phyloP scores from a whole-genome alignment of 2,797 vertebrate species.

The Choloepus didactylus region DNA sequence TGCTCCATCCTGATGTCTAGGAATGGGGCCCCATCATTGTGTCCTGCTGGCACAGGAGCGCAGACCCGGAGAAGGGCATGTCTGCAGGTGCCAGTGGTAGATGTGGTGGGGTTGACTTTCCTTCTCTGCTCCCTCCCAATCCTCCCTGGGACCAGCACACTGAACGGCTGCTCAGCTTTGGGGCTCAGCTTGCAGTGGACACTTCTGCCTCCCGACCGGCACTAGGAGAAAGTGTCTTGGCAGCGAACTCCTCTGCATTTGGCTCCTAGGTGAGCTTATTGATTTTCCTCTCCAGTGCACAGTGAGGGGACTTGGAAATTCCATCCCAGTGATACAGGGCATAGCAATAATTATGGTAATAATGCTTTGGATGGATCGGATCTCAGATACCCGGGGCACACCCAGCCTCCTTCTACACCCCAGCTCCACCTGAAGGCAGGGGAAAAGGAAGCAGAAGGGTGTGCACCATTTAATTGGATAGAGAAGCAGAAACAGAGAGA shows the following conservation, averaged over 20 bases:
- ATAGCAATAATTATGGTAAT: background rate
- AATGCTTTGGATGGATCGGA: background rate
- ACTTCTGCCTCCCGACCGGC: background rate
- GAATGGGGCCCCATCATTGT: background rate
- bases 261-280: background rate
- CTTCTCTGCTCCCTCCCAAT: no score
- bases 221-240: background rate
- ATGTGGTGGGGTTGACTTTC: accelerated
- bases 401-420: background rate
- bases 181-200: background rate
- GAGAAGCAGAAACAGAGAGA: background rate
- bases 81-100: background rate
- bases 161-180: background rate
- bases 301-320: background rate
- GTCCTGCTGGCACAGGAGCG: accelerated
- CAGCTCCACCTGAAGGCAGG: background rate
- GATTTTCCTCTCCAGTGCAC: background rate
- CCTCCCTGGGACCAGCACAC: background rate
- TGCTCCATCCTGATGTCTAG: background rate
- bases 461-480: accelerated
- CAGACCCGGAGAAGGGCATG: background rate
- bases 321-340: background rate
- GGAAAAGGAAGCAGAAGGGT: background rate
- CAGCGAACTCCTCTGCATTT: background rate
- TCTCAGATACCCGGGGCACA: background rate